phyloP scores from a whole-genome alignment of 2,888 invertebrate species.

The Protonemura montana region DNA sequence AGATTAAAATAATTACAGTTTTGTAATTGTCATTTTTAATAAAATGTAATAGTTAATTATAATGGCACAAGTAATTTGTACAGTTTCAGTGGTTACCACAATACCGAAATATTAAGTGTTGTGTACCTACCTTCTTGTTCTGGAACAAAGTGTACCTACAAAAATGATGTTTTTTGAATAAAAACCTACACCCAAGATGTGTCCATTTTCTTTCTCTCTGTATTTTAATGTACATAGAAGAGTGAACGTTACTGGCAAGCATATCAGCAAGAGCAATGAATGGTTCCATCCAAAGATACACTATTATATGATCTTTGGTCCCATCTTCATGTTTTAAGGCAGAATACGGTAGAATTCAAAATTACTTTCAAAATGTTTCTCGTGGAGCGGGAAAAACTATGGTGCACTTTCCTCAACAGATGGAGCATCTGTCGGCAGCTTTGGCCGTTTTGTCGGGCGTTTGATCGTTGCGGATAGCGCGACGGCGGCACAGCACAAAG shows the following conservation, averaged over 20 bases:
- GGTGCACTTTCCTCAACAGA: not conserved
- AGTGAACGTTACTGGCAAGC: too few species aligned
- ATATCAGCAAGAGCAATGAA: too few species aligned
- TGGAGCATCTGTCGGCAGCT: not conserved
- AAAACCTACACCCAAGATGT: slow-evolving; percentile 48
- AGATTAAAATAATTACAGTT: slow-evolving; percentile 32
- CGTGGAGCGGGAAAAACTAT: not conserved
- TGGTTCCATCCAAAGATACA: too few species aligned
- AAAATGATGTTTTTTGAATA: slow-evolving; percentile 47
- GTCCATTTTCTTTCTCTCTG: too few species aligned
- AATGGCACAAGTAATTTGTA: slow-evolving; percentile 48
- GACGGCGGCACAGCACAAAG: too few species aligned
- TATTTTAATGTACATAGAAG: too few species aligned
- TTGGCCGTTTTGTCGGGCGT: too few species aligned
- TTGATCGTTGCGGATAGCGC: too few species aligned
- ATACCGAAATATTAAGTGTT: slow-evolving; percentile 45
- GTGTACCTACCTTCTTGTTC: slow-evolving; percentile 46
- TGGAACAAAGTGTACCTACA: slow-evolving; percentile 46
- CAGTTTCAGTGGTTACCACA: slow-evolving; percentile 42
- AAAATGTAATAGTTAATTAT: slow-evolving; percentile 33
- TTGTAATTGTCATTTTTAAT: slow-evolving; percentile 21
- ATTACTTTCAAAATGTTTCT: not conserved
- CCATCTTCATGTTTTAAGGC: too few species aligned
- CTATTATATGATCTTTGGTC: too few species aligned
- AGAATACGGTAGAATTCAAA: too few species aligned